These are phyloP conservation scores for Drosophila mercatorum DNA, from an alignment of 2,888 invertebrate species.

Conservation along the genomic window DNA sequence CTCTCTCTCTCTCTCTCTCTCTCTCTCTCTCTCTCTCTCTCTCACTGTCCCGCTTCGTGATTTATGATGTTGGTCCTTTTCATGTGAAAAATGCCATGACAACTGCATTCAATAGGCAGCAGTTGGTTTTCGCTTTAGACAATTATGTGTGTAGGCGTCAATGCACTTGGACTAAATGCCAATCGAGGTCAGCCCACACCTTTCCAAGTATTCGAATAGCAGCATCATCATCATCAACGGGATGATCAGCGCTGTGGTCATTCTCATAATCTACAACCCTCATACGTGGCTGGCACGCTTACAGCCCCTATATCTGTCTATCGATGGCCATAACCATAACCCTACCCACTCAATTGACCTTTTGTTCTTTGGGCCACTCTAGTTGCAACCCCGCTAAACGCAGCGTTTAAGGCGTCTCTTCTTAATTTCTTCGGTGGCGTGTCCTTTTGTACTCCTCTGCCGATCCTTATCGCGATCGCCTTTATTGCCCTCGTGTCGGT, in stretches of 20 bases:
- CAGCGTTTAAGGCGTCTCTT: slow-evolving; percentile 67
- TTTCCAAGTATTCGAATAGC: slow-evolving; percentile 44
- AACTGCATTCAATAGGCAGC: slow-evolving; percentile 50
- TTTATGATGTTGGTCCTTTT: slow-evolving; percentile 67
- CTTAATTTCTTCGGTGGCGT: slow-evolving; percentile 71
- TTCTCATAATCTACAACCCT: slow-evolving; percentile 51
- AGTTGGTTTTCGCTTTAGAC: slow-evolving; percentile 22
- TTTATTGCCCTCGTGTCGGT: slow-evolving; percentile 67
- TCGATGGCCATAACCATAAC: slow-evolving; percentile 42
- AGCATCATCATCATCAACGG: slow-evolving; percentile 24
- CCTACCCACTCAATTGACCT: slow-evolving; percentile 33
- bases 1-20: not conserved
- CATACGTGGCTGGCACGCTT: slow-evolving; percentile 71
- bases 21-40: not conserved
- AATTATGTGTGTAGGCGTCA: slow-evolving; percentile 71
- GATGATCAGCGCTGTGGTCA: slow-evolving; percentile 53
- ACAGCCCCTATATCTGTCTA: slow-evolving; percentile 38
- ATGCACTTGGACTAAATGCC: slow-evolving; percentile 51
- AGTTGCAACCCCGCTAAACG: slow-evolving; percentile 61
- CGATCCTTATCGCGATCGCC: slow-evolving; percentile 75
- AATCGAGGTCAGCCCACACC: slow-evolving; percentile 61
- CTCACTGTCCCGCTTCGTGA: slow-evolving; percentile 44
- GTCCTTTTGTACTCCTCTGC: slow-evolving; percentile 41
- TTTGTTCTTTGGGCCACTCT: slow-evolving; percentile 25
- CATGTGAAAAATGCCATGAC: slow-evolving; percentile 47